Evolutionary conservation across 2,888 invertebrate species (phyloP), one percentile per base, ranked within the genome.

Genomic region (Xanthostigma xanthostigma): DNA sequence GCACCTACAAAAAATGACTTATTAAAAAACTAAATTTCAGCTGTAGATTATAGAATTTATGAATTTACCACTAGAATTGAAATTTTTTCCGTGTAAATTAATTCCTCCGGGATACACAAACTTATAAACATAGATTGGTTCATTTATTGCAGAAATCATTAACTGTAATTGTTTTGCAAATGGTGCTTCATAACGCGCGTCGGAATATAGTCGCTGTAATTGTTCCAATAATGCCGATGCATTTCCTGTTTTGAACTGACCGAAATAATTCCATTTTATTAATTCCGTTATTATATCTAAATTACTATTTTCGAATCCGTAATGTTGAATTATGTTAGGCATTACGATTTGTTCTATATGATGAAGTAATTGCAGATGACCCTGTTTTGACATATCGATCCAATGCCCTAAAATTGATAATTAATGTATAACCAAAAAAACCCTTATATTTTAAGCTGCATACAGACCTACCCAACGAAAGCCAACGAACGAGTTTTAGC

Each of bases 231-330:
- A 60, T 41, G 64, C 59, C 39, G 64, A 54, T 12, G 64, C 60
- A 50, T 70, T 68, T 14, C 63, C 65, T 34, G 65, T 62, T 42
- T 62, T 62, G 6, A 55, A 56, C 8, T 64, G 57, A 38, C 66
- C 67, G 58, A 72, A 67, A 57, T 74, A 79, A 59, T 75, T 73
- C 77, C 78, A 79, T 52, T 68, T 70, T 33, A 79, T 64, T 27
- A 75, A 66, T 55, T 75, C 71, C 36, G 54, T 54, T 46, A 65
- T 57, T 47, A 60, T 54, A 11, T 59, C 58, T 49, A 57, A 56
- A 49, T 59, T 59, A 13, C 52, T 49, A 8, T 51, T 52, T 48
- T 56, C 58, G 37, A 70, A 63, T 40, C 63, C 61, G 55, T 70
- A 70, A 41, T 66, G 65, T 51, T 65, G 64, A 49, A 81, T 63